Base-by-base conservation (phyloP, 2,113 vertebrate genomes). In the Shinisaurus crocodilurus region DNA sequence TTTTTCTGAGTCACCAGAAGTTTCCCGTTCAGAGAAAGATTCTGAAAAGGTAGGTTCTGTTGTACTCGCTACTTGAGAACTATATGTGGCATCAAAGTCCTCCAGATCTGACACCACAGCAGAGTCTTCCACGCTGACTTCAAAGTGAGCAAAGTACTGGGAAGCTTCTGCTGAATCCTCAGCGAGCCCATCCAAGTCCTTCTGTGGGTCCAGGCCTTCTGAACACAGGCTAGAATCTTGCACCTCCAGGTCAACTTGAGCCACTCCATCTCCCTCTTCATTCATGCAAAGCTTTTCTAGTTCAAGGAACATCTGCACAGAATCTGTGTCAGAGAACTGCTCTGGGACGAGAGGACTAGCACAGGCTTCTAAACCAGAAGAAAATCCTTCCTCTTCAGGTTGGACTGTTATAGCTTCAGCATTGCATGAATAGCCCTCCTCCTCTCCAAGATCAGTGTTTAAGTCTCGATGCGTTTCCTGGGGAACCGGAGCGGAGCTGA, bases 241-340 rank as follows among this genome's bases (percentile, higher is more conserved):
- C 83, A 69, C 89, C 54, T 96, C 95, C 25, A 95, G 93, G 50
- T 96, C 96, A 89, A 89, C 69, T 0, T 95, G 65, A 86, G 87
- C 9, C 1, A 76, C 85, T 76, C 95, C 87, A 92, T 95, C 48
- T 0, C 95, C 81, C 34, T 86, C 48, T 97, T 98, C 97, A 5
- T 93, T 97, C 92, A 97, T 95, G 95, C 99, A 99, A 89, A 98
- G 98, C 92, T 98, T 98, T 92, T 99, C 99, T 92, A 99, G 97
- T 93, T 99, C 98, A 54, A 99, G 96, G 96, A 99, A 99, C 91
- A 99, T 98, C 93, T 99, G 98, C 86, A 98, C 99, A 0, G 99
- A 99, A 90, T 98, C 98, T 0, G 98, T 97, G 88, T 97, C 98
- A 15, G 99, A 97, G 92, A 96, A 92, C 54, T 94, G 94, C 40